Conservation (phyloP, 2,888 invertebrate species). For the Muscina levida region DNA sequence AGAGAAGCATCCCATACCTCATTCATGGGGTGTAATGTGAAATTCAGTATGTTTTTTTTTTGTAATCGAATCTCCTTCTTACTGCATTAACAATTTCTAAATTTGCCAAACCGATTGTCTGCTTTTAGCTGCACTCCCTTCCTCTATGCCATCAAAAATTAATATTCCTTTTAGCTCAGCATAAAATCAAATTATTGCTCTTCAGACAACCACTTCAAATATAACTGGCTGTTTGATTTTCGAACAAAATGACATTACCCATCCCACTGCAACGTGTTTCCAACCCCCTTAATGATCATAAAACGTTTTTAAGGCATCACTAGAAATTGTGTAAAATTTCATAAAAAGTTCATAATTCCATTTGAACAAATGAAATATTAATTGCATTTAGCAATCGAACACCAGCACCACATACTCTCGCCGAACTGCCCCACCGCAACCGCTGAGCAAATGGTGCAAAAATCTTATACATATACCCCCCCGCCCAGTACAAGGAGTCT, state of each 20-base stretch:
- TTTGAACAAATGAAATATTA: constrained; percentile 52
- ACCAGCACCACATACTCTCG: not conserved
- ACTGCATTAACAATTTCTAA: too few species aligned
- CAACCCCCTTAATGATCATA: constrained; percentile 26
- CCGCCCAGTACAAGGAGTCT: too few species aligned
- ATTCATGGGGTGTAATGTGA: too few species aligned
- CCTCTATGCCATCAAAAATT: too few species aligned
- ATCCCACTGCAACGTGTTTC: constrained; percentile 13
- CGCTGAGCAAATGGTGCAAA: not conserved
- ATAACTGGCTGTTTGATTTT: not conserved
- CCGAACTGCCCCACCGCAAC: constrained; percentile 13
- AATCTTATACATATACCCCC: not conserved
- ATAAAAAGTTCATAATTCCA: constrained; percentile 48
- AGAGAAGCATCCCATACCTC: too few species aligned
- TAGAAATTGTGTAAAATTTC: constrained; percentile 27
- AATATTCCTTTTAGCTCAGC: too few species aligned
- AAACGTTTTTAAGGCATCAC: not conserved
- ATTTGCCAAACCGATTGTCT: too few species aligned
- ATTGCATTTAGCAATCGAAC: constrained; percentile 25
- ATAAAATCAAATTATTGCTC: too few species aligned
- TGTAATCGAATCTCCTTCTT: too few species aligned
- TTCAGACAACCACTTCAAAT: constrained; percentile 5
- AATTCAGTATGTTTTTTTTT: too few species aligned
- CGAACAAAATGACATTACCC: constrained; percentile 43
- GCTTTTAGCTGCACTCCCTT: too few species aligned